Percentiles rank a stretch among this genome's conserved stretches.
Evolutionary conservation across 2,113 vertebrate genomes (phyloP).

Genomic region (Festucalex cinctus): DNA sequence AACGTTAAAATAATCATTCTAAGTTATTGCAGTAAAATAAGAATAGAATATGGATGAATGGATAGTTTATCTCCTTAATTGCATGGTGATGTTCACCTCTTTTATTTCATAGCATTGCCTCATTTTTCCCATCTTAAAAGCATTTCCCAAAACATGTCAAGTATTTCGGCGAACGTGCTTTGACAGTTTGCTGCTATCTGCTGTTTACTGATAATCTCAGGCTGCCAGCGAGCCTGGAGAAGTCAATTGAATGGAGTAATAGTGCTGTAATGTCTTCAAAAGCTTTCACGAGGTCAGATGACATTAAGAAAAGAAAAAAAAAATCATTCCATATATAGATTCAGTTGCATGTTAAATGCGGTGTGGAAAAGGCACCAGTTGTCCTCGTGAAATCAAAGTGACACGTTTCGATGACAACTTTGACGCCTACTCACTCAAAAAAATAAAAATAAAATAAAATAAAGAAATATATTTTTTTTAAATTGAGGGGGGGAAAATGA

Average conservation of each 20-base stretch:
- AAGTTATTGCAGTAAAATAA: too few relatives aligned
- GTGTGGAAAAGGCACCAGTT: not conserved
- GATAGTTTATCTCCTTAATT: not conserved
- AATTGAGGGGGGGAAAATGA: not conserved
- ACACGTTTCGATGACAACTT: slow-evolving; percentile 10
- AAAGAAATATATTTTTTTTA: too few relatives aligned
- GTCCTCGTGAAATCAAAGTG: slow-evolving; percentile 6
- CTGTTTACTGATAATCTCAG: not conserved
- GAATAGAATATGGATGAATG: not conserved
- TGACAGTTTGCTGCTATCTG: slow-evolving; percentile 3
- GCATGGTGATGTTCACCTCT: not conserved
- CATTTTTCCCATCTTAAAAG: not conserved
- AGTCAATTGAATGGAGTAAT: slow-evolving; percentile 1
- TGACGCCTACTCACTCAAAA: not conserved
- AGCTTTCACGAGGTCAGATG: slow-evolving; percentile 15
- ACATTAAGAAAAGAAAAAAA: not conserved
- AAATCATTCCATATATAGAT: not conserved
- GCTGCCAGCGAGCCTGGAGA: slow-evolving; percentile 1
- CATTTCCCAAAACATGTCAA: not conserved
- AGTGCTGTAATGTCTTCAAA: not conserved
- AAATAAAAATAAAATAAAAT: not conserved
- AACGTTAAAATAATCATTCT: not conserved
- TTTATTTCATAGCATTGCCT: not conserved
- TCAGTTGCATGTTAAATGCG: slow-evolving; percentile 11
- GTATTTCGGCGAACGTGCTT: slow-evolving; percentile 4